A percentile compares a stretch with the other conserved stretches of the same genome.
phyloP scores from a whole-genome alignment of 2,113 vertebrate species.

The Dicrurus megarhynchus region DNA sequence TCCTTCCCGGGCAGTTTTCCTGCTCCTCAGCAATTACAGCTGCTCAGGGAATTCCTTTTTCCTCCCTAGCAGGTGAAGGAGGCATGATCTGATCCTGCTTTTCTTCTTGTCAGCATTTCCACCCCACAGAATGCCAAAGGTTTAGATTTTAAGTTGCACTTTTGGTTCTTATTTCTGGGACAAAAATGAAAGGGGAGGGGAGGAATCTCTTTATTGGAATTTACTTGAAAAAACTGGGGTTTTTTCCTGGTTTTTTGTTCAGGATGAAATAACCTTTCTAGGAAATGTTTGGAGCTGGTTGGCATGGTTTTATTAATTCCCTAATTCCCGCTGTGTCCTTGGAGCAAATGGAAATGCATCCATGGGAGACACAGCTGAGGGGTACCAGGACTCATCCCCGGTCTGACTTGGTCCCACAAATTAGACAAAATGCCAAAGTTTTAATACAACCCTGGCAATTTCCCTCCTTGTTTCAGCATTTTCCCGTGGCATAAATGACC shows the following conservation, averaged over 20 bases:
- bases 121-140: not conserved
- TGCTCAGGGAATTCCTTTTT: not conserved
- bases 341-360: not conserved
- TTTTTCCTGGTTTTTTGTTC: not conserved
- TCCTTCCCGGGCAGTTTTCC: not conserved
- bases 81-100: not conserved
- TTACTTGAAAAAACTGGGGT: not conserved
- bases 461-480: not conserved
- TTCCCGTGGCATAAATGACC: not conserved
- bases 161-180: not conserved
- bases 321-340: not conserved
- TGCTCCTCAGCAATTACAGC: not conserved
- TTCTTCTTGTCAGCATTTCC: not conserved
- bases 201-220: not conserved
- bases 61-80: not conserved
- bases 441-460: not conserved
- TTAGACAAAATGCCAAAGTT: not conserved
- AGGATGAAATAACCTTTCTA: not conserved
- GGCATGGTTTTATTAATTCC: not conserved
- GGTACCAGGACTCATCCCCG: not conserved
- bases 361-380: not conserved
- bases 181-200: not conserved
- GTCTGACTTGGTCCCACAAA: rapidly evolving
- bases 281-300: not conserved
- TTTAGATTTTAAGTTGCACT: not conserved